Evolutionary conservation across 1,140 invertebrate species (phyloP).

Genomic region (Pygmarrhopalites habei): DNA sequence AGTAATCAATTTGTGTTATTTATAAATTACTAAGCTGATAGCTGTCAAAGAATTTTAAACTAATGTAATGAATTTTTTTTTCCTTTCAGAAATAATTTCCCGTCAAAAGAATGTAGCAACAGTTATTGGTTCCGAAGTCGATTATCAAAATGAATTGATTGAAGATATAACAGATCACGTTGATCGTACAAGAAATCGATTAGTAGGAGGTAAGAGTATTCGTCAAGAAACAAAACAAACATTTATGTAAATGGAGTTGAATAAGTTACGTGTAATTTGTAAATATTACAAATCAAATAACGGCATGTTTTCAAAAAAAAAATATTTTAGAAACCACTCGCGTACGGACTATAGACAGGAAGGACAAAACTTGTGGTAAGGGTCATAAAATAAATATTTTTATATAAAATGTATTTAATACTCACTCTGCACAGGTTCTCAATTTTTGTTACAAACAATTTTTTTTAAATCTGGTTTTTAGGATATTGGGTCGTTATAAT

Average conservation of each 20-base stretch:
- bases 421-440: not conserved
- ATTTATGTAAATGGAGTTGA: too few relatives aligned
- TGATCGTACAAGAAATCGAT: conserved; percentile 58
- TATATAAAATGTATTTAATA: not conserved
- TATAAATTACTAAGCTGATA: too few relatives aligned
- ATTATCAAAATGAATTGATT: conserved; percentile 67
- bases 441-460: not conserved
- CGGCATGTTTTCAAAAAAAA: too few relatives aligned
- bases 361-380: conserved; percentile 61
- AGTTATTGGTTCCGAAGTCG: conserved; percentile 66
- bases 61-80: too few relatives aligned
- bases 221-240: too few relatives aligned
- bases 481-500: conserved; percentile 48
- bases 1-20: too few relatives aligned
- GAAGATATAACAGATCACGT: conserved; percentile 68
- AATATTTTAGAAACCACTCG: too few relatives aligned
- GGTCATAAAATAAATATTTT: not conserved
- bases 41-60: too few relatives aligned
- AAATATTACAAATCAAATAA: too few relatives aligned
- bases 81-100: conserved; percentile 65
- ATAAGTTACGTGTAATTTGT: too few relatives aligned
- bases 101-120: conserved; percentile 69
- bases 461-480: conserved; percentile 35
- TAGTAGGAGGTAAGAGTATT: conserved; percentile 59
- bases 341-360: conserved; percentile 56